These are phyloP conservation scores for Mechanitis messenoides DNA, from an alignment of 2,888 invertebrate species.

Conservation along the genomic window DNA sequence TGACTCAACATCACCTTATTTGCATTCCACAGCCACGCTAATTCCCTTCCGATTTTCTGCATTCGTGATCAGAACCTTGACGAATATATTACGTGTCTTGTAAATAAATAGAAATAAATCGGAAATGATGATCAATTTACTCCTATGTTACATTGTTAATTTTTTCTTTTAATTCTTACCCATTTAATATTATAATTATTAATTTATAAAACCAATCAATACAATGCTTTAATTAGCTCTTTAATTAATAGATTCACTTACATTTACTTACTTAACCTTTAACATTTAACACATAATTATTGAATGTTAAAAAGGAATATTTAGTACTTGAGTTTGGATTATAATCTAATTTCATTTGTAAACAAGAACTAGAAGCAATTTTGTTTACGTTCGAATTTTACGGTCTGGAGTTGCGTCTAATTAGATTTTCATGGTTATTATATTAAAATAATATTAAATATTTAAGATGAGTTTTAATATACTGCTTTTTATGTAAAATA, in stretches of 20 bases:
- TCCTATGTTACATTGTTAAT: background rate
- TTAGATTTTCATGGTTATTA: conserved; percentile 21
- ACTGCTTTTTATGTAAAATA: no score
- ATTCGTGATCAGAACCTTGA: conserved; percentile 33
- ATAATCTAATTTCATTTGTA: conserved; percentile 26
- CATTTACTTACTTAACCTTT: no score
- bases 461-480: conserved; percentile 6
- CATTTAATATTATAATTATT: no score
- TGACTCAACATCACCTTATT: conserved; percentile 24
- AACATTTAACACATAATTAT: background rate
- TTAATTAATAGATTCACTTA: no score
- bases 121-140: background rate
- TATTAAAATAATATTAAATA: conserved; percentile 12
- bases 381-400: conserved; percentile 27
- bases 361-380: conserved; percentile 25
- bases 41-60: conserved; percentile 36
- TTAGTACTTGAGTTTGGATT: conserved; percentile 14
- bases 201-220: no score
- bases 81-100: conserved; percentile 26
- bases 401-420: conserved; percentile 26
- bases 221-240: no score
- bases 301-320: conserved; percentile 9
- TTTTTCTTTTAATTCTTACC: no score
- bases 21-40: conserved; percentile 34
- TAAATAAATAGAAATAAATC: conserved; percentile 12